These are phyloP conservation scores for Maylandia zebra DNA, from an alignment of 2,113 vertebrate genomes.

Conservation along the genomic window DNA sequence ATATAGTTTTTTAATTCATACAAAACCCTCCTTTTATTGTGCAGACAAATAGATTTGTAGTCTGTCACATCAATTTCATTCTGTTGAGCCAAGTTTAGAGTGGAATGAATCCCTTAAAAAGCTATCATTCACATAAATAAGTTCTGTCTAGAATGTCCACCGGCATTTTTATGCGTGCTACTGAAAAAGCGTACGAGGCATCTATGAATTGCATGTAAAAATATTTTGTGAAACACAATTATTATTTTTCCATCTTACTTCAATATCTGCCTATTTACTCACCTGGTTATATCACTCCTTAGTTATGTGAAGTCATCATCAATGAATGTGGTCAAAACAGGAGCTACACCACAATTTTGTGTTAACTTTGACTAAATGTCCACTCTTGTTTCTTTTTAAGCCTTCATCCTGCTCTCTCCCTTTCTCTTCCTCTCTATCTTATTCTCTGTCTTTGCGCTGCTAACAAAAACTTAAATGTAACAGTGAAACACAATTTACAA, in stretches of 20 bases:
- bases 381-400: background rate
- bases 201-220: background rate
- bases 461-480: background rate
- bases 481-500: background rate
- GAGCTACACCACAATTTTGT: background rate
- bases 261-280: background rate
- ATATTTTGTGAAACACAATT: background rate
- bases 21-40: background rate
- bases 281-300: background rate
- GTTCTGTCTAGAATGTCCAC: background rate
- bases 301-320: background rate
- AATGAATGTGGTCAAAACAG: background rate
- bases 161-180: fast-evolving
- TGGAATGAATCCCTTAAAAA: background rate
- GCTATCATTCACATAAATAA: background rate
- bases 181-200: background rate
- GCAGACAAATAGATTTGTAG: background rate
- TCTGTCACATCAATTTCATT: background rate
- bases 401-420: background rate
- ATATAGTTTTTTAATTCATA: background rate
- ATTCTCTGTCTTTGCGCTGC: background rate
- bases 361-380: background rate
- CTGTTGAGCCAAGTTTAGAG: background rate
- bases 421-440: background rate
- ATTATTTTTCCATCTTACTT: background rate